Evolutionary conservation across 2,113 vertebrate genomes (phyloP).

Genomic region (Chaetodon trifascialis): DNA sequence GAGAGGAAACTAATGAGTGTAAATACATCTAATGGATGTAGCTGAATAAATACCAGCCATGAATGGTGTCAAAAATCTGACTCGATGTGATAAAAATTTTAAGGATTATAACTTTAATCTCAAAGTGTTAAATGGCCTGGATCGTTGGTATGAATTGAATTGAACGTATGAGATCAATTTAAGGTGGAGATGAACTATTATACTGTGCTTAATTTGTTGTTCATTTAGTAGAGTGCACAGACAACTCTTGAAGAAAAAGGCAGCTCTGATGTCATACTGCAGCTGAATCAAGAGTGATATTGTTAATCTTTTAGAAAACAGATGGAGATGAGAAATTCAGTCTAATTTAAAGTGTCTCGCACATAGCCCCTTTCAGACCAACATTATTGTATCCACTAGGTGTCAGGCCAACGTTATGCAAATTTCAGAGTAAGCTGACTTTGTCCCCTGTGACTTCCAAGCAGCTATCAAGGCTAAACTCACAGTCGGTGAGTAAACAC

Average conservation of each 20-base stretch:
- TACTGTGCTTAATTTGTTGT: background rate
- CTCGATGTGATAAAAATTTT: background rate
- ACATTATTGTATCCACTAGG: conserved; percentile 72
- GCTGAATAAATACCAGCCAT: background rate
- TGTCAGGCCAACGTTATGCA: conserved; percentile 77
- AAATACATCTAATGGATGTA: background rate
- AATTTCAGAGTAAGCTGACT: conserved; percentile 40
- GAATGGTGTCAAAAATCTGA: background rate
- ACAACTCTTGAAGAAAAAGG: background rate
- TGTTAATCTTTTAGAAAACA: conserved; percentile 8
- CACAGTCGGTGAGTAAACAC: conserved; percentile 18
- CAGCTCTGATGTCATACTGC: background rate
- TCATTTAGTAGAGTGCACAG: background rate
- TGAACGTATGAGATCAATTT: background rate
- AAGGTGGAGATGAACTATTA: background rate
- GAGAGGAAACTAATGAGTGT: background rate
- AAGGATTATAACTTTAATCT: background rate
- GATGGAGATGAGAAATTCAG: background rate
- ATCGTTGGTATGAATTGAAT: background rate
- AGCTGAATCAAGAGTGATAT: background rate
- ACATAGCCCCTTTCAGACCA: conserved; percentile 9
- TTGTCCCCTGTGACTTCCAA: conserved; percentile 39
- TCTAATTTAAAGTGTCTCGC: background rate
- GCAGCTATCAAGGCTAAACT: conserved; percentile 29
- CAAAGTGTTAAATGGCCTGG: background rate